Base-by-base conservation (phyloP, 1,140 invertebrate species). In the Ladona fulva region DNA sequence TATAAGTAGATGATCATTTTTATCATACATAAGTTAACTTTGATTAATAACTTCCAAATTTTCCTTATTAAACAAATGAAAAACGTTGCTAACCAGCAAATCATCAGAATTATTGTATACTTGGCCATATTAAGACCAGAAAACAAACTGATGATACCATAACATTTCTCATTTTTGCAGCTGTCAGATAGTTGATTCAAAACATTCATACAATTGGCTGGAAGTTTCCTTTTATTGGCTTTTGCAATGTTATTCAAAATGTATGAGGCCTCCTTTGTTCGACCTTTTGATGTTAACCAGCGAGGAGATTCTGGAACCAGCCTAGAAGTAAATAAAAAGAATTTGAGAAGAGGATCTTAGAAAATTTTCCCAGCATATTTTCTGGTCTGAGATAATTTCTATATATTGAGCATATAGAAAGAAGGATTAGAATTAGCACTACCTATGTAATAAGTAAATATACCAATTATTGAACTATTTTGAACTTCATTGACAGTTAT, bases 81-180 rank as follows among this genome's bases (percentile, higher is more conserved):
- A 37, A 37, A 37, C 29, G 12, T 16, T 66, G n/a, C 52, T 81
- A 79, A 87, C 87, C 87, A 88, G 77, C 83, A 83, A 29, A 85
- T 84, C 77, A 85, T 85, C 82, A 89, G 85, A 83, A 89, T 81
- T 82, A 84, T 82, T 80, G 89, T 89, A 80, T 89, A 89, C 29
- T 87, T 85, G 5, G 88, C 87, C 80, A 91, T 80, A 79, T 86
- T 84, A 83, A 84, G 86, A 74, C 85, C 86, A 16, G 85, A 87
- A 81, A 91, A 91, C 74, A 91, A 82, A 76, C 87, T 88, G 73
- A 87, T 86, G 37, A 89, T 84, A 37, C 87, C 86, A 76, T 87
- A 85, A 79, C 83, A 82, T 42, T 85, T 86, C 79, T 86, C 85
- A 12, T 80, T 78, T 42, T 82, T 79, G 24, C 16, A 66, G 14